Percentiles rank a stretch among this genome's conserved stretches.
Evolutionary conservation across 1,140 invertebrate genomes (phyloP).

Genomic region (Aricia agestis): DNA sequence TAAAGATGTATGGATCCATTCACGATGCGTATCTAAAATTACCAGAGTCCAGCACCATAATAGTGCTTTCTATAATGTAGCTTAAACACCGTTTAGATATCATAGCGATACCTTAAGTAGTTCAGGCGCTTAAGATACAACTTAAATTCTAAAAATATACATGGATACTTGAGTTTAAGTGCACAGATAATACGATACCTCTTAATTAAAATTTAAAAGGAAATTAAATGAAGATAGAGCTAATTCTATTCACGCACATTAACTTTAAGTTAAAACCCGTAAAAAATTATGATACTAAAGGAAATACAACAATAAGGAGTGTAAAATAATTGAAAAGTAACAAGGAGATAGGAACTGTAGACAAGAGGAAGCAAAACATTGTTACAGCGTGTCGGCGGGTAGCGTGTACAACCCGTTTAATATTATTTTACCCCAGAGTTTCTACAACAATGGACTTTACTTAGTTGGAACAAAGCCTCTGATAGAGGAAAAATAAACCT

Average conservation of each 20-base stretch:
- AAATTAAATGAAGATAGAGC: not conserved
- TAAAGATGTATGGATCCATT: slow-evolving; percentile 1
- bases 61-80: not conserved
- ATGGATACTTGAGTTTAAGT: not conserved
- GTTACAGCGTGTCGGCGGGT: slow-evolving; percentile 14
- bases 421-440: too few species aligned
- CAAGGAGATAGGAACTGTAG: slow-evolving; percentile 13
- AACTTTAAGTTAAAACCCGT: not conserved
- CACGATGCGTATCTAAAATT: slow-evolving; percentile 5
- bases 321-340: not conserved
- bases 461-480: too few species aligned
- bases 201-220: not conserved
- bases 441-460: too few species aligned
- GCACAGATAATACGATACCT: slow-evolving; percentile 2
- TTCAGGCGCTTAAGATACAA: not conserved
- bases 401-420: not conserved
- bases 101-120: not conserved
- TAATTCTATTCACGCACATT: not conserved
- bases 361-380: slow-evolving; percentile 17
- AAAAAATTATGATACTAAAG: not conserved
- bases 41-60: not conserved
- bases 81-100: not conserved
- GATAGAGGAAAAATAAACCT: too few species aligned
- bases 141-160: not conserved
- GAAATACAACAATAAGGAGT: not conserved